Base-by-base conservation (phyloP, 2,888 invertebrate species). In the Arctia plantaginis region DNA sequence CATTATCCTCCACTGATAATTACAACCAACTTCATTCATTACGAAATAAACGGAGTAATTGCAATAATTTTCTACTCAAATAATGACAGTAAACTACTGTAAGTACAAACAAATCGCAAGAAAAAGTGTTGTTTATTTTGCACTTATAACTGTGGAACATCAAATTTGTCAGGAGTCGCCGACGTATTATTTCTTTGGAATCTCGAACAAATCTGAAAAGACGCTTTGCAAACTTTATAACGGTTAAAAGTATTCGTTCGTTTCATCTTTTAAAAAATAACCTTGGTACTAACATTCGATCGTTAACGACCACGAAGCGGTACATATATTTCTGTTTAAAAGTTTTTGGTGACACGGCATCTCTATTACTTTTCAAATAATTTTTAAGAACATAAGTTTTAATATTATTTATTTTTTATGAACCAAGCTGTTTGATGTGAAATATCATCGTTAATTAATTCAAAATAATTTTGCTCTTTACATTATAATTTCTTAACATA, bases 241-340 rank as follows among this genome's bases (percentile, higher is more conserved):
- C 73, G 77, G 80, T 79, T 72, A 83, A 80, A 44, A 82, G 39
- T 82, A 84, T 75, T 75, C 76, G 62, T 77, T 79, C 72, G 74
- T 86, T 88, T 87, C 87, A 84, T 87, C 82, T 88, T 82, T 74
- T 81, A 83, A 84, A 86, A 83, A 80, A 71, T 69, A 80, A 77
- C 85, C 83, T 88, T 87, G 87, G 82, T 83, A 77, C 81, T 79
- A 83, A 86, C 85, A 84, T 80, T 81, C 80, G 76, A 76, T 71
- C 77, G 78, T 86, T 85, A 85, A 86, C 84, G 85, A 88, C 77
- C 77, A 82, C 79, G 84, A 86, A 85, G 84, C 83, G 86, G 76
- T 80, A 84, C 82, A 81, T 85, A 82, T 88, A 86, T 85, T 85
- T 87, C 80, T 82, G 71, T 85, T 78, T 77, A 86, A 84, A 87